phyloP scores from a whole-genome alignment of 2,797 vertebrate genomes.

The Peromyscus nudipes region DNA sequence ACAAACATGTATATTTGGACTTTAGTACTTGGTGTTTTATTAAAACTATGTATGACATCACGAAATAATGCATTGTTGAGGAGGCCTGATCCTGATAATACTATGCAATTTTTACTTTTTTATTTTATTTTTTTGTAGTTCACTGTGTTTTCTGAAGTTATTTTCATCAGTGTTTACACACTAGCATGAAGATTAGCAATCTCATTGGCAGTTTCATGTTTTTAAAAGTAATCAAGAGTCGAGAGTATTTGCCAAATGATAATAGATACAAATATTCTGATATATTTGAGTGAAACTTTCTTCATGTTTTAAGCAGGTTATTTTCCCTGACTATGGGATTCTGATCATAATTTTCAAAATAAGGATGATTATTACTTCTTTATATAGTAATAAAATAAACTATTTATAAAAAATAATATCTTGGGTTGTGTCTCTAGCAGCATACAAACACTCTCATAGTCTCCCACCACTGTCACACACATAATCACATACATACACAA shows the following conservation, averaged over 20 bases:
- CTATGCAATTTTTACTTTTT: neutral
- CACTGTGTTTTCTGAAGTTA: neutral
- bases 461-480: neutral
- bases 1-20: neutral
- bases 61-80: conserved; percentile 24
- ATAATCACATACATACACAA: neutral
- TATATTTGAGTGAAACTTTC: neutral
- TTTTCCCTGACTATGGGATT: neutral
- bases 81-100: neutral
- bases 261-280: conserved; percentile 33
- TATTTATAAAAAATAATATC: neutral
- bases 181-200: neutral
- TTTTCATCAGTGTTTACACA: conserved; percentile 15
- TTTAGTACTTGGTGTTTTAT: conserved; percentile 19
- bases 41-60: neutral
- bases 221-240: neutral
- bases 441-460: neutral
- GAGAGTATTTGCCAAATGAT: neutral
- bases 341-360: neutral
- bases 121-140: neutral
- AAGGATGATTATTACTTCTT: neutral
- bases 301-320: neutral
- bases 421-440: neutral
- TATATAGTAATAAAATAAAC: conserved; percentile 15
- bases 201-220: neutral